These are phyloP conservation scores for Dryomyza anilis DNA, from an alignment of 2,888 invertebrate species.

Conservation along the genomic window DNA sequence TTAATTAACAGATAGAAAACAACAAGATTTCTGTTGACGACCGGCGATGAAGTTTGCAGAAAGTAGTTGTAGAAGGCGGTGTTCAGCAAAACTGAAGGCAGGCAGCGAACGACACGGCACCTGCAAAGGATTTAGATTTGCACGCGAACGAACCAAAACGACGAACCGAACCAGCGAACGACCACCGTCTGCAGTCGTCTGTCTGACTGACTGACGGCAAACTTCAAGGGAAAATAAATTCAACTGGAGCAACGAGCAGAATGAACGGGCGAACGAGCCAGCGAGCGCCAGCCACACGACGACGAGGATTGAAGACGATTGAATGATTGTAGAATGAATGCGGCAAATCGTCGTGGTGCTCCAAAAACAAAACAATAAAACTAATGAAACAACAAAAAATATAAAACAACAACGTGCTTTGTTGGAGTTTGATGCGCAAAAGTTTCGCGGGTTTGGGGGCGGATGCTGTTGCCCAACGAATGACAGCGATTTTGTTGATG, in stretches of 20 bases:
- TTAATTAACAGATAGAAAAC: no score
- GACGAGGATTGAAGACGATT: neutral
- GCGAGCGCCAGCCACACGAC: neutral
- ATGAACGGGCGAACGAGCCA: slow-evolving; percentile 9
- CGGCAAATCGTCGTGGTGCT: slow-evolving; percentile 10
- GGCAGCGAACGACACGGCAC: no score
- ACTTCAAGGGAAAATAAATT: slow-evolving; percentile 17
- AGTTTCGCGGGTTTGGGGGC: neutral
- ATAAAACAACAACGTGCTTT: no score
- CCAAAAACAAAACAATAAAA: neutral
- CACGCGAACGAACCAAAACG: no score
- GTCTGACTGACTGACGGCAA: slow-evolving; percentile 21
- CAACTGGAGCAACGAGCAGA: slow-evolving; percentile 19
- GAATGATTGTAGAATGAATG: neutral
- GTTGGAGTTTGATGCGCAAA: neutral
- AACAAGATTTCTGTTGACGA: no score
- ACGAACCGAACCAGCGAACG: no score
- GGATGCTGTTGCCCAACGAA: neutral
- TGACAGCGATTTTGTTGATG: neutral
- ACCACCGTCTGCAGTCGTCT: no score
- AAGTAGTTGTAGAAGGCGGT: no score
- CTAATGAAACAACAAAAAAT: neutral
- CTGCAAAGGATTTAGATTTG: slow-evolving; percentile 21
- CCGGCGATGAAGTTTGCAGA: no score
- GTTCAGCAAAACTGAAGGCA: neutral